phyloP scores from a whole-genome alignment of 2,888 invertebrate genomes.

The Psylliodes chrysocephalus region DNA sequence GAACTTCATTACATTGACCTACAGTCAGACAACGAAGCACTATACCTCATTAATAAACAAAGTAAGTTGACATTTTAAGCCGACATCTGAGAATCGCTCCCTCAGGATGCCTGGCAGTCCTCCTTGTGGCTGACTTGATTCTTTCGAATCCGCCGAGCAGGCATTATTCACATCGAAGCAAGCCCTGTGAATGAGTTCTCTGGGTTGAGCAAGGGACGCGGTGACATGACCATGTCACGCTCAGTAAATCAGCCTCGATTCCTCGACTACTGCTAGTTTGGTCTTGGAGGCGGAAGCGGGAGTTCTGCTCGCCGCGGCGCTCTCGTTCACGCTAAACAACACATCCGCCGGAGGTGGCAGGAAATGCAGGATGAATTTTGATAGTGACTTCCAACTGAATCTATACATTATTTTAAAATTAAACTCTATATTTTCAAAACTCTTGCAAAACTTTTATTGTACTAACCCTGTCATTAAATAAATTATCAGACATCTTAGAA shows the following conservation, averaged over 20 bases:
- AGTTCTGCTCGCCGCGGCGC: neutral
- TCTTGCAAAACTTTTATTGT: too few species aligned
- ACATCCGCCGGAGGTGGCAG: conserved; percentile 11
- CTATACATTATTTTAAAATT: too few species aligned
- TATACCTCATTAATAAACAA: neutral
- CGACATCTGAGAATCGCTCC: conserved; percentile 13
- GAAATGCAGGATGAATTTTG: neutral
- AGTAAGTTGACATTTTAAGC: neutral
- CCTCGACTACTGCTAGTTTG: conserved; percentile 41
- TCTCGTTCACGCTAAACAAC: conserved; percentile 20
- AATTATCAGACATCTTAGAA: too few species aligned
- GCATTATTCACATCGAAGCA: conserved; percentile 19
- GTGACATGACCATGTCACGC: conserved; percentile 48
- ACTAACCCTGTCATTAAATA: too few species aligned
- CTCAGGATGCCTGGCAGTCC: neutral
- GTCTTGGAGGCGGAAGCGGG: conserved; percentile 14
- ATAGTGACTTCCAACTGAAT: too few species aligned
- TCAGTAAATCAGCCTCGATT: conserved; percentile 50
- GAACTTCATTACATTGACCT: neutral
- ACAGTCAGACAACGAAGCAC: neutral
- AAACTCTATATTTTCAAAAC: too few species aligned
- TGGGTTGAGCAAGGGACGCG: conserved; percentile 42
- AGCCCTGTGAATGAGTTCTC: conserved; percentile 42
- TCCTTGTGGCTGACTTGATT: conserved; percentile 14
- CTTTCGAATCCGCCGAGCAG: conserved; percentile 13